Conservation (phyloP, 2,888 invertebrate species). For the Nephrotoma appendiculata region DNA sequence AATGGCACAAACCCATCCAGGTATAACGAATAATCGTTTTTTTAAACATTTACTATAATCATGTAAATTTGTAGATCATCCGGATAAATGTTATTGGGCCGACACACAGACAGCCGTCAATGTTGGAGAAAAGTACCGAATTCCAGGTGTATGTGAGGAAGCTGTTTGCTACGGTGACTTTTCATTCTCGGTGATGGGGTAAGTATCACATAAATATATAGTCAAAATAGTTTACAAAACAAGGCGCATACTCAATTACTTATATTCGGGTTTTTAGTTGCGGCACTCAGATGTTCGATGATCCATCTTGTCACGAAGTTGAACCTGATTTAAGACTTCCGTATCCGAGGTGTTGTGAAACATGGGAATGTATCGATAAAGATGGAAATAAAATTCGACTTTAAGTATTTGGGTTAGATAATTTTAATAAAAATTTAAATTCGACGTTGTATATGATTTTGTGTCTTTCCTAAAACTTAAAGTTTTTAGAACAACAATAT, state of each 20-base stretch:
- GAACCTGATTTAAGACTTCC: neutral
- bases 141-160: neutral
- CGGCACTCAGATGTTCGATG: neutral
- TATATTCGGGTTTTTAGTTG: neutral
- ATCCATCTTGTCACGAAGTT: neutral
- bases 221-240: neutral
- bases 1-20: neutral
- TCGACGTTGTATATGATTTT: too few species aligned
- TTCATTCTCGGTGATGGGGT: neutral
- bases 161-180: neutral
- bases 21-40: neutral
- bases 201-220: neutral
- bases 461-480: too few species aligned
- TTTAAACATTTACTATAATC: neutral
- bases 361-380: neutral
- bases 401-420: neutral
- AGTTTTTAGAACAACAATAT: too few species aligned
- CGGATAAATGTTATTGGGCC: neutral
- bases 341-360: neutral
- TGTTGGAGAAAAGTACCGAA: neutral
- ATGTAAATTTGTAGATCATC: neutral
- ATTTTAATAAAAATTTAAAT: too few species aligned
- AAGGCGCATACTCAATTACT: neutral
- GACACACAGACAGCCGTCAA: neutral
- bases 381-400: neutral